A percentile compares a stretch with the other conserved stretches of the same genome.
Evolutionary conservation across 1,140 invertebrate genomes (phyloP).

Genomic region (Campoletis sonorensis): DNA sequence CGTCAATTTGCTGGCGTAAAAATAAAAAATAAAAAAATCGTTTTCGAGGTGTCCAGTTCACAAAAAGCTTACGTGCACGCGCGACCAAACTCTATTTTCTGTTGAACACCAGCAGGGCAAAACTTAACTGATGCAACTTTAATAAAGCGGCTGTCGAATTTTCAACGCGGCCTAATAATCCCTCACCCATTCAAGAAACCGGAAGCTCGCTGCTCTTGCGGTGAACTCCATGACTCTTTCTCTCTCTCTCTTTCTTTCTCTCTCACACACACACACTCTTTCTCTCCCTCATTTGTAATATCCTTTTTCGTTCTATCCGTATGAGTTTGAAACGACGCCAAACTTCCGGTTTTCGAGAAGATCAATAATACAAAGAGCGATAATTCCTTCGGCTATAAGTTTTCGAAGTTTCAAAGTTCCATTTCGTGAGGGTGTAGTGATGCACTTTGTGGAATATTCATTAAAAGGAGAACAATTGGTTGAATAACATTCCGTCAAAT

Average conservation of each 20-base stretch:
- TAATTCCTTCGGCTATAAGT: not conserved
- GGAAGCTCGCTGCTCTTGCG: constrained; percentile 24
- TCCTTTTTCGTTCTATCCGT: not conserved
- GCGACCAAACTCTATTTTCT: not conserved
- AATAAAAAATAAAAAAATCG: not conserved
- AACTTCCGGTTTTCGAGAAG: constrained; percentile 14
- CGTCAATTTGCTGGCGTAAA: not conserved
- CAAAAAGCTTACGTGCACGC: constrained; percentile 16
- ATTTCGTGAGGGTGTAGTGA: not conserved
- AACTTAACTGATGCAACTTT: constrained; percentile 38
- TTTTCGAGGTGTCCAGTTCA: not conserved
- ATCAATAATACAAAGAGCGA: constrained; percentile 20
- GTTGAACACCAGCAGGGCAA: not conserved
- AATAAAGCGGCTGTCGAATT: constrained; percentile 41
- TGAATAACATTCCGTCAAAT: not conserved
- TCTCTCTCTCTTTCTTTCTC: not conserved
- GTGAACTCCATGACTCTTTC: not conserved
- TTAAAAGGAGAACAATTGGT: not conserved
- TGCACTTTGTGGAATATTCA: not conserved
- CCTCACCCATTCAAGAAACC: constrained; percentile 3
- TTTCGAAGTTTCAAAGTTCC: not conserved
- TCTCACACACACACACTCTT: not conserved
- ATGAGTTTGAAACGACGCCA: constrained; percentile 12
- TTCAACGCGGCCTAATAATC: constrained; percentile 25
- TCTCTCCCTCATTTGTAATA: not conserved